Conservation (phyloP, 1,140 invertebrate genomes). For the Leptopilina clavipes region DNA sequence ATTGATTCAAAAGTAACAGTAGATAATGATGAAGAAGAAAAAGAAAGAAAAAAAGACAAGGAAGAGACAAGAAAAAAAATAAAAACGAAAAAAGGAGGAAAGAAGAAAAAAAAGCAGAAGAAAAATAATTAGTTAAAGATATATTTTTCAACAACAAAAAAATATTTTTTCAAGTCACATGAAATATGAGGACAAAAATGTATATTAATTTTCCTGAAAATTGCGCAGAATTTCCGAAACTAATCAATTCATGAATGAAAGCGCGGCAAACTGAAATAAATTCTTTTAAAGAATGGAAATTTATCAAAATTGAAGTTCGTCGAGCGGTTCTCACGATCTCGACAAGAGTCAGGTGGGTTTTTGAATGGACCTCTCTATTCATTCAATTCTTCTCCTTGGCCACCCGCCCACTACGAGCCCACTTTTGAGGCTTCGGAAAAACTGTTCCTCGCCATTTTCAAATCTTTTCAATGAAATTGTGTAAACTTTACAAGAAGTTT, state of each 20-base stretch:
- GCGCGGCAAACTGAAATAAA: constrained; percentile 13
- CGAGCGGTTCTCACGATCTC: constrained; percentile 57
- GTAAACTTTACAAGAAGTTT: constrained; percentile 9
- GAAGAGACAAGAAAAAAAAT: constrained; percentile 20
- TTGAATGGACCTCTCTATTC: constrained; percentile 54
- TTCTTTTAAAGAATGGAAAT: constrained; percentile 36
- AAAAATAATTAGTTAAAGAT: too few species aligned
- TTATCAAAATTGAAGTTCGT: constrained; percentile 45
- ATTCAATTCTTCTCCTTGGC: constrained; percentile 62
- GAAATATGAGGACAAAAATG: neutral
- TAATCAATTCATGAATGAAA: constrained; percentile 21
- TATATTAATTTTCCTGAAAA: constrained; percentile 6
- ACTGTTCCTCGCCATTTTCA: neutral
- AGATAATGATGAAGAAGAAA: neutral
- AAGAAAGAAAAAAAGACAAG: constrained; percentile 26
- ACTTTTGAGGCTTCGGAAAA: constrained; percentile 55
- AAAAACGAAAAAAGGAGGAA: constrained; percentile 19
- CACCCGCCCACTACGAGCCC: constrained; percentile 67
- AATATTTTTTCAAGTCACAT: neutral
- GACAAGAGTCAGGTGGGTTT: constrained; percentile 58
- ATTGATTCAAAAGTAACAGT: neutral
- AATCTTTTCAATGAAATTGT: constrained; percentile 10
- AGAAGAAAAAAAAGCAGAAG: constrained; percentile 36
- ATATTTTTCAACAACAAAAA: constrained; percentile 11
- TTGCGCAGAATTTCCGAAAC: neutral